These are phyloP conservation scores for Amphilophus citrinellus DNA, from an alignment of 2,113 vertebrate genomes.

Conservation along the genomic window DNA sequence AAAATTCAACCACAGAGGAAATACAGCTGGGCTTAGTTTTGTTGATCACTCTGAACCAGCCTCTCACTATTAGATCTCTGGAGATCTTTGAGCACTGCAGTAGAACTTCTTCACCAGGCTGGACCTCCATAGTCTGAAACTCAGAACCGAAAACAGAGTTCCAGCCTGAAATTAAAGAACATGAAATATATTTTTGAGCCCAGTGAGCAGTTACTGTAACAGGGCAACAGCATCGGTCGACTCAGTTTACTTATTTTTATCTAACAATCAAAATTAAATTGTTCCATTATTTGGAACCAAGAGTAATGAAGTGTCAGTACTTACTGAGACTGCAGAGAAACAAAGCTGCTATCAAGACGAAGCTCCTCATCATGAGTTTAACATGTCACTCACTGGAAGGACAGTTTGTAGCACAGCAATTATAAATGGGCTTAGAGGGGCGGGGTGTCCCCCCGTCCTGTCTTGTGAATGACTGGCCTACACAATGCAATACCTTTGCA, in stretches of 20 bases:
- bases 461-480: no score
- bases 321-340: no score
- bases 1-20: background rate
- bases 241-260: background rate
- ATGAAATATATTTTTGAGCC: no score
- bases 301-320: no score
- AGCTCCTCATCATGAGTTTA: no score
- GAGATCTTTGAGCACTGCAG: background rate
- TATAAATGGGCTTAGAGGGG: conserved; percentile 4
- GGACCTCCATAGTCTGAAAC: background rate
- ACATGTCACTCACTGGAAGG: background rate
- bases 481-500: no score
- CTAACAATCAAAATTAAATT: no score
- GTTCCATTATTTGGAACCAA: no score
- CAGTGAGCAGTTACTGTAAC: no score
- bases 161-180: conserved; percentile 1
- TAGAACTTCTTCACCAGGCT: background rate
- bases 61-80: rapidly evolving
- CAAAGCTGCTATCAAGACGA: no score
- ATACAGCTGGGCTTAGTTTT: background rate
- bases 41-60: conserved; percentile 14
- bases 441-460: background rate
- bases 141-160: background rate
- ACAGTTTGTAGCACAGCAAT: background rate
- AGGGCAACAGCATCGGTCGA: no score